Evolutionary conservation across 2,113 vertebrate genomes (phyloP), one percentile per base, ranked within the genome.

Genomic region (Capricornis sumatraensis): DNA sequence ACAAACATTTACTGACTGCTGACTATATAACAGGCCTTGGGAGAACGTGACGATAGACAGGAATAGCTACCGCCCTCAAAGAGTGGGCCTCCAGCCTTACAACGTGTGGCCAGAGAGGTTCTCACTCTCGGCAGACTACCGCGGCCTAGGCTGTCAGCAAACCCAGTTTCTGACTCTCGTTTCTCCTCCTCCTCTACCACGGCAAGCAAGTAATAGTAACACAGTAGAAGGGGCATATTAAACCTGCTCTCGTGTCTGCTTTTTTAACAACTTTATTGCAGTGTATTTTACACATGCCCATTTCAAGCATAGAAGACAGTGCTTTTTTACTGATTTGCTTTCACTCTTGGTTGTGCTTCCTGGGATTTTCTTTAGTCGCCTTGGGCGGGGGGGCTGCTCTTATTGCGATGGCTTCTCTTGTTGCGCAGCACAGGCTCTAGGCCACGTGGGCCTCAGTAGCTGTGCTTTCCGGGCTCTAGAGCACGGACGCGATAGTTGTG

Each of bases 401-500:
- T n/a, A 6, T 3, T 14, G 71, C 1, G 6, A 16, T 7, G 71
- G 36, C 36, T 3, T 43, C 71, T 14, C 71, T 43, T 3, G 36
- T 2, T 2, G 23, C 6, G 0, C 36, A 14, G 71, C 36, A 25
- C 36, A 4, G 71, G 21, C 71, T 43, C 36, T 25, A 43, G 21
- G 21, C 21, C 36, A 13, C 12, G 12, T 43, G 71, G 67, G 23
- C 71, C 25, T 43, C 36, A 10, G 71, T 4, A 3, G 21, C 13
- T 43, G 71, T 14, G 36, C 23, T 14, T 11, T 7, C 71, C 0
- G 1, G 36, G 36, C 71, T 36, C 67, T 40, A 3, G 19, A 36
- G 17, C 19, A 12, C 10, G 0, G n/a, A 23, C 67, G 3, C 21
- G 1, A 74, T 25, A 43, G 2, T 2, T 25, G 36, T 14, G 36